These are phyloP conservation scores for Pitangus sulphuratus DNA, from an alignment of 2,797 vertebrate species.

Conservation along the genomic window DNA sequence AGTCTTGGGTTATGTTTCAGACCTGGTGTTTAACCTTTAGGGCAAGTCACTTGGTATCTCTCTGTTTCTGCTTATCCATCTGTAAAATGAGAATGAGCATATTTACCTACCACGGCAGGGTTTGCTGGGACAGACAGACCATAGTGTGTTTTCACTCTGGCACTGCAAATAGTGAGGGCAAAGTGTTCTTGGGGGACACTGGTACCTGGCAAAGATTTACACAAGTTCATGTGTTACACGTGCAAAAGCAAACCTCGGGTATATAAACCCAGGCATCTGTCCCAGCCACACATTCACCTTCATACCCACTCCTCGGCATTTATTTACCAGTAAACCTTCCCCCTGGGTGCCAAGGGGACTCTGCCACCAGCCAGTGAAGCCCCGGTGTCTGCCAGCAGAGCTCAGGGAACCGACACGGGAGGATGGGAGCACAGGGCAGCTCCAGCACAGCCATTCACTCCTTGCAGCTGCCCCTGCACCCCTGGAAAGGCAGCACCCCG, in stretches of 20 bases:
- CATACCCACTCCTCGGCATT: rapidly evolving
- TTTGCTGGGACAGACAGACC: background rate
- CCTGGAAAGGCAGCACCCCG: rapidly evolving
- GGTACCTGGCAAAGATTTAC: background rate
- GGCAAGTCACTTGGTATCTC: conserved; percentile 48
- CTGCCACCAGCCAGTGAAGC: conserved; percentile 13
- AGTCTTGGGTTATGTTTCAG: conserved; percentile 15
- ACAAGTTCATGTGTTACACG: background rate
- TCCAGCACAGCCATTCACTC: background rate
- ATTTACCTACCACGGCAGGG: conserved; percentile 34
- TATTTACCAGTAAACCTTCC: background rate
- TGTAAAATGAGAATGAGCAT: conserved; percentile 58
- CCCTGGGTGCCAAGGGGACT: background rate
- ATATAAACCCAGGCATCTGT: background rate
- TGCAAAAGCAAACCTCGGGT: rapidly evolving
- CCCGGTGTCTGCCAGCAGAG: background rate
- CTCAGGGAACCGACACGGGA: background rate
- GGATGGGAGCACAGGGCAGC: background rate
- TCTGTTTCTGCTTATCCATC: conserved; percentile 62
- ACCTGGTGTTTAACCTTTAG: conserved; percentile 57
- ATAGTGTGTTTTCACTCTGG: background rate
- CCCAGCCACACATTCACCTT: background rate
- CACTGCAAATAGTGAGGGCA: background rate
- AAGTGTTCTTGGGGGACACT: background rate
- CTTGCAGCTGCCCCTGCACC: background rate